Conservation (phyloP, 2,113 vertebrate species). For the Odontophorus gujanensis region DNA sequence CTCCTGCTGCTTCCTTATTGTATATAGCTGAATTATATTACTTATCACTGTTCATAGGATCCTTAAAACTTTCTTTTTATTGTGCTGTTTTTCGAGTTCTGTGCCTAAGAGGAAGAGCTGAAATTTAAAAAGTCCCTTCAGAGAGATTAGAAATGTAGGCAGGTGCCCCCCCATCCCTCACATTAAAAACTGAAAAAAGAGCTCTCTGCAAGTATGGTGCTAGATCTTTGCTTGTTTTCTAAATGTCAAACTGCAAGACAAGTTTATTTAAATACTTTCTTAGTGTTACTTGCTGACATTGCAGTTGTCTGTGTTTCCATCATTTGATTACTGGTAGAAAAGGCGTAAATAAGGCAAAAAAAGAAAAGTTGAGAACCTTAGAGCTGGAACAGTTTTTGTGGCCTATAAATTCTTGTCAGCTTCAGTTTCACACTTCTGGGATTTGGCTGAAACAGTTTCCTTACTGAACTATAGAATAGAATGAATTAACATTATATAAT, state of each 20-base stretch:
- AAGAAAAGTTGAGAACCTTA: not conserved
- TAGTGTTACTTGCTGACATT: constrained; percentile 56
- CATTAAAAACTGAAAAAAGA: constrained; percentile 13
- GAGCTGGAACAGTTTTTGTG: constrained; percentile 20
- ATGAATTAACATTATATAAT: constrained; percentile 18
- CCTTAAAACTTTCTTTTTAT: not conserved
- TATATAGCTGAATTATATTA: not conserved
- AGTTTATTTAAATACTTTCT: constrained; percentile 47
- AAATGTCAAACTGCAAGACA: constrained; percentile 41
- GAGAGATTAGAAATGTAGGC: not conserved
- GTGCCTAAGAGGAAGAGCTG: not conserved
- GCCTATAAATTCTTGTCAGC: constrained; percentile 46
- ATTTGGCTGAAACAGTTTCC: constrained; percentile 43
- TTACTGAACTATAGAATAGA: not conserved
- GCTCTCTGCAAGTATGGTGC: not conserved
- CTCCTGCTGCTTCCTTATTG: not conserved
- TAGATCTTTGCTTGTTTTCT: constrained; percentile 37
- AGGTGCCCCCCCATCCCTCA: not conserved
- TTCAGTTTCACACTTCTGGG: not conserved
- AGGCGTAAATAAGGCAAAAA: constrained; percentile 37
- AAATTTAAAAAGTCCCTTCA: not conserved
- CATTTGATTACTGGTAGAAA: constrained; percentile 13
- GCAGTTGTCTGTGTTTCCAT: constrained; percentile 44
- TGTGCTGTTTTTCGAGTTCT: not conserved
- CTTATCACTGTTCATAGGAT: not conserved